phyloP scores from a whole-genome alignment of 2,797 vertebrate species.

The Graptemys geographica region DNA sequence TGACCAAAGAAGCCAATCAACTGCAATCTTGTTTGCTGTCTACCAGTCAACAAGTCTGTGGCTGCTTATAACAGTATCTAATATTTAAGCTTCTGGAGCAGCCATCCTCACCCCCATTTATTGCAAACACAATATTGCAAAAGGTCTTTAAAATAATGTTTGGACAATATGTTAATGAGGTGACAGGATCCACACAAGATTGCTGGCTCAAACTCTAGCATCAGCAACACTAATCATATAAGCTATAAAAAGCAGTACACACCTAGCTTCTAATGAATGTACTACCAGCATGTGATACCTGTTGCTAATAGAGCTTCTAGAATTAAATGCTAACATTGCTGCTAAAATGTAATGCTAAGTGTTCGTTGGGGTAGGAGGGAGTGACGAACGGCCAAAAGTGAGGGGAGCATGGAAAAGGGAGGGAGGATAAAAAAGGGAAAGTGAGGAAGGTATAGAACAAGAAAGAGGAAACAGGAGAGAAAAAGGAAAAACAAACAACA shows the following conservation, averaged over 20 bases:
- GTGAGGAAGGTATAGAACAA: not conserved
- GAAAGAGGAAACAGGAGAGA: not conserved
- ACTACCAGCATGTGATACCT: not conserved
- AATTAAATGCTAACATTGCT: not conserved
- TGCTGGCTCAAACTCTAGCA: not conserved
- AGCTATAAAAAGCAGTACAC: not conserved
- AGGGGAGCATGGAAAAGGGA: not conserved
- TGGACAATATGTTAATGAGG: not conserved
- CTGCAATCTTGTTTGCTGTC: not conserved
- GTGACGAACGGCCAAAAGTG: not conserved
- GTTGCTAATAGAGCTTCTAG: not conserved
- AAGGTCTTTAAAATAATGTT: not conserved
- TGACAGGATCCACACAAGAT: not conserved
- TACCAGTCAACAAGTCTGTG: not conserved
- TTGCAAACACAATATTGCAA: not conserved
- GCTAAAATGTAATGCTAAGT: not conserved
- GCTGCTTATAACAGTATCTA: not conserved
- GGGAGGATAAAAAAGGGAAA: not conserved
- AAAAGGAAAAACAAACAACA: not conserved
- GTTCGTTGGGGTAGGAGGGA: not conserved
- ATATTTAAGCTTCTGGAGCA: not conserved
- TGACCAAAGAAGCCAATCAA: not conserved
- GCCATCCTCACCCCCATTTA: not conserved
- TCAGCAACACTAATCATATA: not conserved
- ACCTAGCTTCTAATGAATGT: not conserved